Percentiles rank a stretch among this genome's conserved stretches.
Conservation (phyloP, 1,140 invertebrate species). For the Drosophila sp. region DNA sequence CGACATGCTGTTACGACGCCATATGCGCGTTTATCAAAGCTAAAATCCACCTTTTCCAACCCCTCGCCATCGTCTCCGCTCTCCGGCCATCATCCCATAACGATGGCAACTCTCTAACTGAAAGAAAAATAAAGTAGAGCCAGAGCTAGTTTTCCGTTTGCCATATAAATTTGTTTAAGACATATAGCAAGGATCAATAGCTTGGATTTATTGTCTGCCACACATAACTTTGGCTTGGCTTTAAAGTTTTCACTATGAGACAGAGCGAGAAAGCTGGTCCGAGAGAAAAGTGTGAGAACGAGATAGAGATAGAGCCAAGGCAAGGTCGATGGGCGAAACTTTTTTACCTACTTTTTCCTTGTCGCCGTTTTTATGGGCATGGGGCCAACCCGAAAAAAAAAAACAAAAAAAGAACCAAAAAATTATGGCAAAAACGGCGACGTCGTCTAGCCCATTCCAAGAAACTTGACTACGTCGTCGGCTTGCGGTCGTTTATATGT, state of each 20-base stretch:
- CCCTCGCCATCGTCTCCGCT: not conserved
- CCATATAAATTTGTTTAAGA: conserved; percentile 80
- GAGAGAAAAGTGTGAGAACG: not conserved
- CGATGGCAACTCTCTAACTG: not conserved
- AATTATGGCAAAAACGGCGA: conserved; percentile 74
- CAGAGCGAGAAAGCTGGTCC: not conserved
- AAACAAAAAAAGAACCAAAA: conserved; percentile 31
- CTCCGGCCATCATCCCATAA: not conserved
- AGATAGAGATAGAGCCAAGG: conserved; percentile 12
- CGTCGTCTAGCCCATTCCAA: conserved; percentile 64
- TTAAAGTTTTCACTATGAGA: conserved; percentile 51
- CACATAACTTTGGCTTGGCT: conserved; percentile 72
- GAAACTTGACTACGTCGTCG: conserved; percentile 55
- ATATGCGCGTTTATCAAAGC: conserved; percentile 75
- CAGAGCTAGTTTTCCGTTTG: conserved; percentile 71
- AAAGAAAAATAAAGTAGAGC: conserved; percentile 51
- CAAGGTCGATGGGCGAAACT: conserved; percentile 68
- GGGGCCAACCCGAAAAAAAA: conserved; percentile 40
- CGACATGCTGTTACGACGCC: conserved; percentile 76
- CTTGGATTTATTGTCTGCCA: conserved; percentile 75
- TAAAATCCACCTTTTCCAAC: conserved; percentile 16
- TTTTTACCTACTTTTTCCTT: conserved; percentile 72
- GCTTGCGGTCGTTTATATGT: conserved; percentile 80
- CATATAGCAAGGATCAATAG: conserved; percentile 78
- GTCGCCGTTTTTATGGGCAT: conserved; percentile 63